A percentile compares a stretch with the other conserved stretches of the same genome.
Evolutionary conservation across 2,797 vertebrate species (phyloP).

Genomic region (Morelia viridis): DNA sequence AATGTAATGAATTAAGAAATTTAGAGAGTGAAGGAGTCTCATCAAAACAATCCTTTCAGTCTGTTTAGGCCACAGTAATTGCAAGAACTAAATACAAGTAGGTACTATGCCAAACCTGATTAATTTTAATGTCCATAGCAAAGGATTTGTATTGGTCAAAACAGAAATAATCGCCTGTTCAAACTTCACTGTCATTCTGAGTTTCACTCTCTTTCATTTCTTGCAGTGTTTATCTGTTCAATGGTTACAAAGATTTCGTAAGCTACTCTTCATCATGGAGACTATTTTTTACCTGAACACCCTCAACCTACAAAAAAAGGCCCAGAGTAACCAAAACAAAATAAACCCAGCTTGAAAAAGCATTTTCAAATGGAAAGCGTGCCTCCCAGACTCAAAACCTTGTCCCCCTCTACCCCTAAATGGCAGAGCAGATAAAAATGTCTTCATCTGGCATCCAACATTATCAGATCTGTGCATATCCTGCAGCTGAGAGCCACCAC

Average conservation of each 20-base stretch:
- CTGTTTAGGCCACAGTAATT: background rate
- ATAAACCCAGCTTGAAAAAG: background rate
- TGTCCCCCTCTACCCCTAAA: background rate
- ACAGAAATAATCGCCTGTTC: background rate
- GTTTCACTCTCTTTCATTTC: background rate
- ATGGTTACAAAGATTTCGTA: background rate
- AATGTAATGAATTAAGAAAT: slow-evolving; percentile 70
- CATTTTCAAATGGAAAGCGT: background rate
- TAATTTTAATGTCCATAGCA: background rate
- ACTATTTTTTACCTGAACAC: background rate
- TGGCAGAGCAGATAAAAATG: background rate
- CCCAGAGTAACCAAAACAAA: background rate
- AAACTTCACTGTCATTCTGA: background rate
- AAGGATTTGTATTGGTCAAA: background rate
- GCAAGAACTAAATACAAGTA: slow-evolving; percentile 6
- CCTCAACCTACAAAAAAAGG: background rate
- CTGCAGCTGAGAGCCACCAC: background rate
- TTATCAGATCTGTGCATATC: background rate
- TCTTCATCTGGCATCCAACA: too few relatives aligned
- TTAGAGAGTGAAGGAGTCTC: slow-evolving; percentile 65
- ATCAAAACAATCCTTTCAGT: slow-evolving; percentile 73
- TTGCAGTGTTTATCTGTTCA: background rate
- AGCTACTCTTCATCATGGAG: background rate
- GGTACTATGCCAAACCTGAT: slow-evolving; percentile 9
- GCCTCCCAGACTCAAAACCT: background rate